These are phyloP conservation scores for Sarcoramphus papa DNA, from an alignment of 2,797 vertebrate species.

Conservation along the genomic window DNA sequence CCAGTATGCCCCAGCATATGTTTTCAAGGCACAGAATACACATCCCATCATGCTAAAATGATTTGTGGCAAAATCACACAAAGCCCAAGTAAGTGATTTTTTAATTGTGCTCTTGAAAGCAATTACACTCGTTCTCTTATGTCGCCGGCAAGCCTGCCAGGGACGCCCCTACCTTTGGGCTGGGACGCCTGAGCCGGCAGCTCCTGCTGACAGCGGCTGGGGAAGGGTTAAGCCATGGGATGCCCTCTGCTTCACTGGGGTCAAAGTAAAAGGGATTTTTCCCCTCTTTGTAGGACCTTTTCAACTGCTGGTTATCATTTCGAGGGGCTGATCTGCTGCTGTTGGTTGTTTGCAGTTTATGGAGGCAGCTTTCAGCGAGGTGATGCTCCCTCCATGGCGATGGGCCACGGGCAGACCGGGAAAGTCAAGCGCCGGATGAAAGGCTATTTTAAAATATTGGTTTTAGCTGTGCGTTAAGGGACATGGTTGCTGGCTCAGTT, in stretches of 20 bases:
- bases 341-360: too few relatives aligned
- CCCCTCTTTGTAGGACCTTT: neutral
- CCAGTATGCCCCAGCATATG: neutral
- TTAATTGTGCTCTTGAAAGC: neutral
- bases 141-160: neutral
- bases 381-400: neutral
- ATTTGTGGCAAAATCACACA: neutral
- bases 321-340: fast-evolving
- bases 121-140: neutral
- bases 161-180: neutral
- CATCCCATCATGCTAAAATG: neutral
- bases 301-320: neutral
- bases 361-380: neutral
- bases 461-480: neutral
- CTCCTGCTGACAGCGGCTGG: neutral
- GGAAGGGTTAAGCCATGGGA: neutral
- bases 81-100: neutral
- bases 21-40: neutral
- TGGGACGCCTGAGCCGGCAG: neutral
- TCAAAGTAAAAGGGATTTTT: neutral
- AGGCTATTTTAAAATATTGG: fast-evolving
- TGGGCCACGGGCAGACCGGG: neutral
- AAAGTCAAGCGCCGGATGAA: neutral
- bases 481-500: too few relatives aligned
- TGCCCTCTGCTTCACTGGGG: neutral